Base-by-base conservation (phyloP, 1,140 invertebrate species). In the Drosophila suzukii region DNA sequence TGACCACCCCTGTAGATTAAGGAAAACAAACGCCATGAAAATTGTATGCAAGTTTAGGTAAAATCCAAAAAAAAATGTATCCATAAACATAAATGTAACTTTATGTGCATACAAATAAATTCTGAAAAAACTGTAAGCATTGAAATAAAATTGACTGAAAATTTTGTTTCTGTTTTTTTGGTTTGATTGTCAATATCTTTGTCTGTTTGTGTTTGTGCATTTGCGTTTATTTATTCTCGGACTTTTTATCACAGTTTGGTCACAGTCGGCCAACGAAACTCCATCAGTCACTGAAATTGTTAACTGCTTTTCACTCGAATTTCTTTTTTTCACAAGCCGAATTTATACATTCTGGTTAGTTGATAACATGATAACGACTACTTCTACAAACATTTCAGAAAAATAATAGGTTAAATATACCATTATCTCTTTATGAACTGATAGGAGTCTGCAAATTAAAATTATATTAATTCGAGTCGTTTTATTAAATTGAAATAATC, bases 141-240 rank as follows among this genome's bases (percentile, higher is more conserved):
- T 86, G 79, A 86, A 86, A 88, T 88, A 88, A 82, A 88, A 86
- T 88, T 86, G 88, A 79, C 79, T 88, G 65, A 55, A 79, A 82
- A 86, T 86, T 82, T 78, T 88, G 83, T 76, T 88, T 38, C 78
- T 63, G 67, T 86, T 86, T 85, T 81, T 60, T 78, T 75, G 62
- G 60, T 62, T 80, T 84, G 66, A 24, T 63, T 30, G 41, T 46
- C 36, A 66, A 73, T 59, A 43, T 44, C 47, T 78, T 67, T 76
- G 50, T 46, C 32, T 72, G 49, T 62, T 15, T 79, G 59, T 57
- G 50, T 81, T 81, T 81, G 67, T 78, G 55, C 47, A 70, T 78
- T 79, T 79, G 57, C 59, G 59, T 77, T 73, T 83, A 76, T 80
- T 83, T 80, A 67, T 83, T 80, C 76, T 39, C 15, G 66, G 32